These are phyloP conservation scores for Tachycineta bicolor DNA, from an alignment of 2,113 vertebrate species.

Conservation along the genomic window DNA sequence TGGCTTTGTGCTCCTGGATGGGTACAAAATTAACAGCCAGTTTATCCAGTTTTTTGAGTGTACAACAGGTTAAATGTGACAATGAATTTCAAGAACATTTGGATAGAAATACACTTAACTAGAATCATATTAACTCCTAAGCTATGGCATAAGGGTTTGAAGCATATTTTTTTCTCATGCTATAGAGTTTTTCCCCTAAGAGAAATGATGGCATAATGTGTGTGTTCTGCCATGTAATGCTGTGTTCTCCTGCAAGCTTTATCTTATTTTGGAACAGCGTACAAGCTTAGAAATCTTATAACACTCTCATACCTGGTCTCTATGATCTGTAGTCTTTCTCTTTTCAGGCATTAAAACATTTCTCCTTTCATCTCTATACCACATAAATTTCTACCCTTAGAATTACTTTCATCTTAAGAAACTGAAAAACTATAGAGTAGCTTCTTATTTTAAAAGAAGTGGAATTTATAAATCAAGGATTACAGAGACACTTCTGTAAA, in stretches of 20 bases:
- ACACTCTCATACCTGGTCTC: not conserved
- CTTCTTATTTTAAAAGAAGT: not conserved
- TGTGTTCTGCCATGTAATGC: not conserved
- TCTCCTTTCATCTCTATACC: not conserved
- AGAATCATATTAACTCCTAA: not conserved
- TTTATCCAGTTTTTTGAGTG: not conserved
- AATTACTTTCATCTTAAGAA: not conserved
- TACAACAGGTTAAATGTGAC: not conserved
- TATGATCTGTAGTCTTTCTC: not conserved
- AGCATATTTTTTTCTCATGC: not conserved
- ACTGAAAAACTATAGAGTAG: fast-evolving
- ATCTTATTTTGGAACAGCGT: not conserved
- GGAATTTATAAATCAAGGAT: not conserved
- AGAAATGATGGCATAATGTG: fast-evolving
- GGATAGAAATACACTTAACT: not conserved
- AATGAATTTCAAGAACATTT: not conserved
- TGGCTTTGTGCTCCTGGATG: conserved; percentile 12
- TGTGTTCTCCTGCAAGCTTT: not conserved
- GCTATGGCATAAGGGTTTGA: not conserved
- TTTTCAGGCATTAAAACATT: not conserved
- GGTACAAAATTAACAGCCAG: not conserved
- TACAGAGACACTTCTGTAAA: not conserved
- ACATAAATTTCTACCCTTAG: not conserved
- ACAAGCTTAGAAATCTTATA: not conserved
- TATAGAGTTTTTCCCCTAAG: fast-evolving